Evolutionary conservation across 2,113 vertebrate species (phyloP).

Genomic region (Otis tarda): DNA sequence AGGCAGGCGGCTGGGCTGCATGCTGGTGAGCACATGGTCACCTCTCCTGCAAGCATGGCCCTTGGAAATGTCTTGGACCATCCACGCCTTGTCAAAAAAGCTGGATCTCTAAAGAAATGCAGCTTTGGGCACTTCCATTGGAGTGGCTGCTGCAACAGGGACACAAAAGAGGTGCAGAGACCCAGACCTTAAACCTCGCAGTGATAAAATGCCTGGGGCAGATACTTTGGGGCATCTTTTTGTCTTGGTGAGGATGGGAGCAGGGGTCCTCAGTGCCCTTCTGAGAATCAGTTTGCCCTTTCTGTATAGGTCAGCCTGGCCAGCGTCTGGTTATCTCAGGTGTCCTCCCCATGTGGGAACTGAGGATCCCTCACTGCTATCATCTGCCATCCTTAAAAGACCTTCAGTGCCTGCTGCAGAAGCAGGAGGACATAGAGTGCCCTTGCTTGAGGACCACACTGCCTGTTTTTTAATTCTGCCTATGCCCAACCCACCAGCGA

Average conservation of each 20-base stretch:
- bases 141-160: background rate
- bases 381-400: background rate
- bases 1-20: background rate
- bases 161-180: background rate
- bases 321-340: background rate
- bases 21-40: background rate
- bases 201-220: background rate
- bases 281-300: background rate
- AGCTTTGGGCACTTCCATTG: background rate
- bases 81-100: background rate
- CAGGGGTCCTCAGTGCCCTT: background rate
- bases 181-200: background rate
- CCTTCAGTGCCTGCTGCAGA: background rate
- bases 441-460: slow-evolving; percentile 15
- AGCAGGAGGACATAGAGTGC: background rate
- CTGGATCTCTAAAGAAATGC: background rate
- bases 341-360: fast-evolving
- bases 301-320: background rate
- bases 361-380: background rate
- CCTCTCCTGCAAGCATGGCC: background rate
- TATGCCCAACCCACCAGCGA: background rate
- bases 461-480: slow-evolving; percentile 17
- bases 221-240: background rate
- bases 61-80: background rate
- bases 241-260: background rate